A percentile compares a stretch with the other conserved stretches of the same genome.
phyloP scores from a whole-genome alignment of 2,113 vertebrate genomes.

The Corythornis madagascariensis region DNA sequence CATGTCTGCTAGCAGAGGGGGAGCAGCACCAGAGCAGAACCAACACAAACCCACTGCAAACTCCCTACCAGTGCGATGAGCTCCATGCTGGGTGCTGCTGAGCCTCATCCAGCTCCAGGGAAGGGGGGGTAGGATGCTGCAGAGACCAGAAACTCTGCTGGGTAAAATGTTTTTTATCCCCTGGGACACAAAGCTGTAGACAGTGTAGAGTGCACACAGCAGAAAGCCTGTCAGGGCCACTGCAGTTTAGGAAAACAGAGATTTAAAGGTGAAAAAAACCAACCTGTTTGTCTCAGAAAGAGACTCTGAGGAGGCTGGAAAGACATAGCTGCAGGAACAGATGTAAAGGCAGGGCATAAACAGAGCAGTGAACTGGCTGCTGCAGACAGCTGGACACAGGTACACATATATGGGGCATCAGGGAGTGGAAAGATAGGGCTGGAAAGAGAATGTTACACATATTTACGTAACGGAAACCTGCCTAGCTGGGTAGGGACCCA shows the following conservation, averaged over 20 bases:
- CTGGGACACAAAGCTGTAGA: constrained; percentile 31
- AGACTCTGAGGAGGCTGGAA: constrained; percentile 30
- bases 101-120: background rate
- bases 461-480: background rate
- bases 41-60: background rate
- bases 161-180: constrained; percentile 35
- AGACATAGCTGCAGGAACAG: background rate
- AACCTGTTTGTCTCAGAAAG: constrained; percentile 12
- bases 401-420: background rate
- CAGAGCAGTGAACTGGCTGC: background rate
- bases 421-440: background rate
- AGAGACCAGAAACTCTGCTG: background rate
- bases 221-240: constrained; percentile 44
- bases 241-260: constrained; percentile 35
- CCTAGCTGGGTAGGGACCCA: background rate
- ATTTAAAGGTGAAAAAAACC: background rate
- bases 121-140: background rate
- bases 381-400: background rate
- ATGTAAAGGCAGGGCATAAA: background rate
- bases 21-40: background rate
- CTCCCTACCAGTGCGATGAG: background rate
- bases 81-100: fast-evolving
- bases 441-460: background rate
- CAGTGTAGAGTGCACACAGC: background rate
- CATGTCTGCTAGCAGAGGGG: background rate